A percentile compares a stretch with the other conserved stretches of the same genome.
Conservation (phyloP, 2,888 invertebrate genomes). For the Eupithecia exiguata region DNA sequence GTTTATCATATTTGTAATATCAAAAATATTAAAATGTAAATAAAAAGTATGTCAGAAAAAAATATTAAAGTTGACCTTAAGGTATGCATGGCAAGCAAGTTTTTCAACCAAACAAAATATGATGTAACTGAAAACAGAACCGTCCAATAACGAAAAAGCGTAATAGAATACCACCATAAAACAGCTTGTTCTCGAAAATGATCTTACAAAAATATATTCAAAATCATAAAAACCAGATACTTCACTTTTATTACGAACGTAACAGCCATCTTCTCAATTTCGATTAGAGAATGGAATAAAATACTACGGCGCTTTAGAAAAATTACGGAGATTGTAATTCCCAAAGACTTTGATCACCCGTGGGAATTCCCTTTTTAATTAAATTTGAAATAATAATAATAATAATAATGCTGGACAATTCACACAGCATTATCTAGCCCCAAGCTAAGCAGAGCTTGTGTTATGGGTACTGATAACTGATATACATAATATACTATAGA, state of each 20-base stretch:
- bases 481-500: too few relatives aligned
- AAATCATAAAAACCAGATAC: constrained; percentile 15
- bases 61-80: too few relatives aligned
- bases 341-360: not conserved
- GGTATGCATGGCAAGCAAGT: too few relatives aligned
- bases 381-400: too few relatives aligned
- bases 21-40: too few relatives aligned
- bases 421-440: too few relatives aligned
- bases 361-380: not conserved
- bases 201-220: constrained; percentile 9
- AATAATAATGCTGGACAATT: too few relatives aligned
- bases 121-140: not conserved
- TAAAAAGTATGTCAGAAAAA: too few relatives aligned
- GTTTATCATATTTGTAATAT: too few relatives aligned
- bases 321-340: not conserved
- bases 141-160: not conserved
- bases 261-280: constrained; percentile 13
- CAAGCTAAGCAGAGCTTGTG: too few relatives aligned
- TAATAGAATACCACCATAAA: not conserved
- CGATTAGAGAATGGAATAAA: not conserved
- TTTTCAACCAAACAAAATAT: too few relatives aligned
- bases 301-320: not conserved
- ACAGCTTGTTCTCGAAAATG: not conserved
- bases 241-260: constrained; percentile 6
- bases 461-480: too few relatives aligned